Base-by-base conservation (phyloP, 2,113 vertebrate species). In the Serinus canaria region DNA sequence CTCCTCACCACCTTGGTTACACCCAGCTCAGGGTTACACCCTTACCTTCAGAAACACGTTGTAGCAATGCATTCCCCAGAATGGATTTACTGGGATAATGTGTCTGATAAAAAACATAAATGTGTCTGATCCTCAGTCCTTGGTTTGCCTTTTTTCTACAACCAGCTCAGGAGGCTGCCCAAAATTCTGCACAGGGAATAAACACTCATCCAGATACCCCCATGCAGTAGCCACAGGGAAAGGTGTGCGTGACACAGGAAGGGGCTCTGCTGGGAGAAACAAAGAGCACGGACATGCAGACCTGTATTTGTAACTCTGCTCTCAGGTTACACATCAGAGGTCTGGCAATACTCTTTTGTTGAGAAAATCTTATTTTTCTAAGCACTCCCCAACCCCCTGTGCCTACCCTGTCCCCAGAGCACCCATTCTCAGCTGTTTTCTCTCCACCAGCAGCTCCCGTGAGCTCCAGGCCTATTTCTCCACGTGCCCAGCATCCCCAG, bases 171-270 rank as follows among this genome's bases (percentile, higher is more conserved):
- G 11, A 75, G 33, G 30, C 35, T 69, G 18, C 49, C 50, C 50
- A 41, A 63, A 69, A 21, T 53, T 53, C 50, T 50, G 17, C 82
- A 52, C 39, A 66, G 31, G 62, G 62, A 66, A 31, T 18, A 70
- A 58, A 37, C 18, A 35, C 3, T 8, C 2, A 2, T 20, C 20
- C 60, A 70, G 24, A 52, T 22, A 23, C 17, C 19, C 53, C 60
- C 49, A 6, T 1, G n/a, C 41, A 60, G 37, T 0, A 37, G 28
- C 46, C 7, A 2, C 2, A 19, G 31, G 46, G 15, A 31, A 39
- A 39, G 35, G 6, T 1, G 1, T 7, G 7, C 1, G 3, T 30
- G 58, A 52, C 24, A 72, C 15, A 28, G 70, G 41, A 62, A 60
- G 28, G n/a, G 22, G 13, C 15, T 70, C 11, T 15, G 2, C 41